A percentile compares a stretch with the other conserved stretches of the same genome.
Conservation (phyloP, 1,140 invertebrate genomes). For the Popillia japonica region DNA sequence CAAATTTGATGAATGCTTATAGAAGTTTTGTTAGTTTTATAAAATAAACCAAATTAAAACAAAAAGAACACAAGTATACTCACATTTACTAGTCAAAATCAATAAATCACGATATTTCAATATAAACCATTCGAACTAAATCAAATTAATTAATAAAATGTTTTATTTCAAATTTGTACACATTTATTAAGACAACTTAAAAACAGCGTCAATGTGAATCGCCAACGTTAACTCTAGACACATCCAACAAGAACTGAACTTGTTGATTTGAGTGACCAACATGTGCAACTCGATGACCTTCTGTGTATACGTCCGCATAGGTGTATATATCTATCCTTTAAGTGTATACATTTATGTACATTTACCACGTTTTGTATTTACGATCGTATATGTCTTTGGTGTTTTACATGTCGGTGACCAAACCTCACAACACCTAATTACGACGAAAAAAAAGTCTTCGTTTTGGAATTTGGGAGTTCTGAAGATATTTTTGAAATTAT, state of each 20-base stretch:
- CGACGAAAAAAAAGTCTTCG: too few relatives aligned
- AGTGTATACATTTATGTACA: background rate
- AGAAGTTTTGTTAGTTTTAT: background rate
- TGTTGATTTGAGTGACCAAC: constrained; percentile 32
- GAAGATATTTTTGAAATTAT: too few relatives aligned
- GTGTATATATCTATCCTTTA: background rate
- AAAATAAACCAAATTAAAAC: background rate
- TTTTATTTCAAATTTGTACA: background rate
- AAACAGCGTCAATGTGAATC: background rate
- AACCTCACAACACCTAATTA: too few relatives aligned
- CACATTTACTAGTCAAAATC: background rate
- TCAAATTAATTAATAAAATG: background rate
- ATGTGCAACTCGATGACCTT: constrained; percentile 34
- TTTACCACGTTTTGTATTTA: constrained; percentile 21
- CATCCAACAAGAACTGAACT: constrained; percentile 8
- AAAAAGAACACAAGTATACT: background rate
- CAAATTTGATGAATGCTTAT: too few relatives aligned
- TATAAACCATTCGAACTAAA: too few relatives aligned
- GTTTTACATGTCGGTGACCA: background rate
- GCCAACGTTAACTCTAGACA: constrained; percentile 2
- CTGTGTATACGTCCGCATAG: background rate
- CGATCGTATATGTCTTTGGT: background rate
- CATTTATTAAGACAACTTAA: background rate
- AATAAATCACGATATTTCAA: too few relatives aligned
- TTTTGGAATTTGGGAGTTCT: too few relatives aligned